Conservation (phyloP, 92 coral and sea anemone genomes). For the Chrysogorgia sp. region DNA sequence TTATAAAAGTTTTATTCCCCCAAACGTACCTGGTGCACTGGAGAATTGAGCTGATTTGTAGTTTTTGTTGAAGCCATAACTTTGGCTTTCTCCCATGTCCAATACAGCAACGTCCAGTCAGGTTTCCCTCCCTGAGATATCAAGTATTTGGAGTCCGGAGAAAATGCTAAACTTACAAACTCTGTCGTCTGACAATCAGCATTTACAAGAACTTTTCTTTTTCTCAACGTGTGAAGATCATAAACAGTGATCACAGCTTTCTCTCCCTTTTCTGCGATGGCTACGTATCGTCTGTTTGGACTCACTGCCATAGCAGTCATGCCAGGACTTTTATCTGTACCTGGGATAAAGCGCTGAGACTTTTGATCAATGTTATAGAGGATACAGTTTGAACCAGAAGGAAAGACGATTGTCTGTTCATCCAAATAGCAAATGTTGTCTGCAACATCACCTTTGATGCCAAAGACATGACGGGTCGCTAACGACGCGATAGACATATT, state of each 20-base stretch:
- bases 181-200: conserved; percentile 86
- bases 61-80: conserved; percentile 98
- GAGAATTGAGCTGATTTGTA: conserved; percentile 85
- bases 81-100: conserved; percentile 99
- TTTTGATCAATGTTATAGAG: conserved; percentile 97
- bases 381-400: conserved; percentile 97
- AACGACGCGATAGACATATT: conserved; percentile 94
- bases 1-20: no score
- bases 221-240: conserved; percentile 93
- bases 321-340: conserved; percentile 93
- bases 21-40: conserved; percentile 90
- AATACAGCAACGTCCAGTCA: conserved; percentile 95
- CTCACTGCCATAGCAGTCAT: conserved; percentile 98
- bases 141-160: conserved; percentile 97
- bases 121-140: conserved; percentile 97
- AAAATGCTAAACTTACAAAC: conserved; percentile 96
- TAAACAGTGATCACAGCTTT: conserved; percentile 93
- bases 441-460: conserved; percentile 92
- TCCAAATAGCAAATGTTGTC: conserved; percentile 95
- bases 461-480: conserved; percentile 93
- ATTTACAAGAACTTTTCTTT: conserved; percentile 88
- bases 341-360: conserved; percentile 97
- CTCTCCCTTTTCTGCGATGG: conserved; percentile 94
- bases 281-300: conserved; percentile 95
- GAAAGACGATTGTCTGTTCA: conserved; percentile 97